Evolutionary conservation across 2,888 invertebrate genomes (phyloP).

Genomic region (Drosophila kanekoi): DNA sequence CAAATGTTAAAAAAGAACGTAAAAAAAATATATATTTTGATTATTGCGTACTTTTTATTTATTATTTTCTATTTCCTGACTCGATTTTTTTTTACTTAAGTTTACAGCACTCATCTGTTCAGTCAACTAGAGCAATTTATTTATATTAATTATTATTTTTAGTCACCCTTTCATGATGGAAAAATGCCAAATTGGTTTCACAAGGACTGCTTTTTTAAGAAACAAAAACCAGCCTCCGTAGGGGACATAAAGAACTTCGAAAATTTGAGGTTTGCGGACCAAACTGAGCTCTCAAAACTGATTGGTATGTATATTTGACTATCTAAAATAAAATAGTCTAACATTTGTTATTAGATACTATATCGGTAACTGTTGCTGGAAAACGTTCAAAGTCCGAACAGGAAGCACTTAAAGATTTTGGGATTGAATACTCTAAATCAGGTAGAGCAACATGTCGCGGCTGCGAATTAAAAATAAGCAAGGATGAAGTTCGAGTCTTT

Average conservation of each 20-base stretch:
- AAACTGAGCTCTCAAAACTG: conserved; percentile 90
- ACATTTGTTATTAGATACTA: conserved; percentile 45
- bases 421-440: conserved; percentile 94
- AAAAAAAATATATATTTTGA: no score
- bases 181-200: conserved; percentile 96
- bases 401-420: conserved; percentile 88
- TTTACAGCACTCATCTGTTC: no score
- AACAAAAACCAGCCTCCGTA: conserved; percentile 90
- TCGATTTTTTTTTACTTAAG: no score
- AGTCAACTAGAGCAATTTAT: background rate
- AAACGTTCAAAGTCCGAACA: conserved; percentile 84
- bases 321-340: background rate
- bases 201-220: conserved; percentile 93
- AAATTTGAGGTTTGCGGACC: conserved; percentile 92
- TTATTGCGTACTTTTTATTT: no score
- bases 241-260: conserved; percentile 93
- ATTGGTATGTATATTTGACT: conserved; percentile 86
- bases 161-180: conserved; percentile 95
- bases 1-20: no score
- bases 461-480: conserved; percentile 93
- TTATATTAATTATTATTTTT: conserved; percentile 71
- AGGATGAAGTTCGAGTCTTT: conserved; percentile 91
- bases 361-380: conserved; percentile 35
- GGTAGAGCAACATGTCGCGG: conserved; percentile 92
- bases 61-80: no score